A percentile compares a stretch with the other conserved stretches of the same genome.
phyloP scores from a whole-genome alignment of 2,113 vertebrate genomes.

The Actinemys pallida region DNA sequence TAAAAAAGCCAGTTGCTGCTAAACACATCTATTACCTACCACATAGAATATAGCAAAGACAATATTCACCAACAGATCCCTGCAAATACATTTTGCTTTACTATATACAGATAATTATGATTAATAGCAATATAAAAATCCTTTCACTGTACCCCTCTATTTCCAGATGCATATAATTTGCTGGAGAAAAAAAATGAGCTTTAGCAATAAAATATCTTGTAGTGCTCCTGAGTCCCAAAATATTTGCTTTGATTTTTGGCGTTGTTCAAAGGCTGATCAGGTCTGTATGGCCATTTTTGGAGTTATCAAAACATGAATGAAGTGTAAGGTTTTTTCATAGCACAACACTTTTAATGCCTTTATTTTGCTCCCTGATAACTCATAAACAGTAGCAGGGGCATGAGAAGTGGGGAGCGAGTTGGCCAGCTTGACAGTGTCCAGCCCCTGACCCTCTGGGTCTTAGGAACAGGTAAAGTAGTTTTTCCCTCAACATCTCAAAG shows the following conservation, averaged over 20 bases:
- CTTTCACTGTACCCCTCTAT: fast-evolving
- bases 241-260: background rate
- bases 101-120: fast-evolving
- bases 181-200: background rate
- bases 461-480: background rate
- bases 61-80: fast-evolving
- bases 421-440: background rate
- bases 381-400: fast-evolving
- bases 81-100: fast-evolving
- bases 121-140: background rate
- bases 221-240: background rate
- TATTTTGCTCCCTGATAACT: background rate
- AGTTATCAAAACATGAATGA: background rate
- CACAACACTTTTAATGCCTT: background rate
- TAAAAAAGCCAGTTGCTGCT: fast-evolving
- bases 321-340: background rate
- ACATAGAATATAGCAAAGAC: fast-evolving
- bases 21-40: fast-evolving
- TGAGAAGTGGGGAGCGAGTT: fast-evolving
- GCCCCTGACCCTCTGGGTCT: background rate
- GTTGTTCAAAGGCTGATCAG: background rate
- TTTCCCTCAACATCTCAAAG: background rate
- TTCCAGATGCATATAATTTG: background rate
- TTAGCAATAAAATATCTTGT: background rate
- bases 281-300: background rate